Conservation (phyloP, 2,113 vertebrate genomes). For the Turnix velox region DNA sequence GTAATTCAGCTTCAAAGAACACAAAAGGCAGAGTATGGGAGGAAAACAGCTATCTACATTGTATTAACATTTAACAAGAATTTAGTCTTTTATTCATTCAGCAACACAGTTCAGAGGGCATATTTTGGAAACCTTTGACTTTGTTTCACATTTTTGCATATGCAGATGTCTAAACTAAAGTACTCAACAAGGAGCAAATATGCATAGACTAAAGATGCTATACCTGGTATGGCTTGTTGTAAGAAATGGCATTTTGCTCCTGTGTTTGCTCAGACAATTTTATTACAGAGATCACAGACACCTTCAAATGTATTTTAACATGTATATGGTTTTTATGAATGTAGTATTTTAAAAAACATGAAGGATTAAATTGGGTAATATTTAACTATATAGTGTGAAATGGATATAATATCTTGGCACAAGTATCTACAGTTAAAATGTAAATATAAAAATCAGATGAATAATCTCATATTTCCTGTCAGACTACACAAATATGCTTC, state of each 20-base stretch:
- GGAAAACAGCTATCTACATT: not conserved
- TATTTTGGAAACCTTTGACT: not conserved
- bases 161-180: not conserved
- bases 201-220: not conserved
- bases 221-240: not conserved
- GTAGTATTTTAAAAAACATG: not conserved
- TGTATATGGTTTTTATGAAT: not conserved
- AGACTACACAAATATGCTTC: not conserved
- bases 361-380: not conserved
- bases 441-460: not conserved
- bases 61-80: not conserved
- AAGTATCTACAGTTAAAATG: not conserved
- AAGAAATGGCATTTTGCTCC: not conserved
- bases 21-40: not conserved
- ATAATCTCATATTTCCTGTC: not conserved
- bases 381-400: not conserved
- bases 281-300: not conserved
- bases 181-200: not conserved
- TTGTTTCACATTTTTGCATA: not conserved
- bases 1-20: not conserved
- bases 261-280: not conserved
- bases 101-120: not conserved
- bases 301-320: not conserved
- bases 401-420: not conserved
- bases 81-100: not conserved